These are phyloP conservation scores for Sphaeridia pumilis DNA, from an alignment of 2,888 invertebrate species.

Conservation along the genomic window DNA sequence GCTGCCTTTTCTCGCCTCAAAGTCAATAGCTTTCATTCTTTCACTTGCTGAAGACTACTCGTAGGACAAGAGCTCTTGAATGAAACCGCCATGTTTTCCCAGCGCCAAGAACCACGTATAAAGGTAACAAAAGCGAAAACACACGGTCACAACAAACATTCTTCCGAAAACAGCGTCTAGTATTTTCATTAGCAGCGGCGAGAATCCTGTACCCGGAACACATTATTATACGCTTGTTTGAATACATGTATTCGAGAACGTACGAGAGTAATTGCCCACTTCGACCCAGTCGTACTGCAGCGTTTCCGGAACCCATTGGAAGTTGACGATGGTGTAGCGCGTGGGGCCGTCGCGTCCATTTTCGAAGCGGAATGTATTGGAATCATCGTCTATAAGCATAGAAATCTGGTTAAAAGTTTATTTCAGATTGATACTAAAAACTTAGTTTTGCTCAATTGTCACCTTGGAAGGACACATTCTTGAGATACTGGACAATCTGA, in stretches of 20 bases:
- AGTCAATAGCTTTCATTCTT: too few relatives aligned
- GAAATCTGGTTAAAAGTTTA: not conserved
- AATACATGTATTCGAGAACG: constrained; percentile 26
- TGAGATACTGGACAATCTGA: constrained; percentile 41
- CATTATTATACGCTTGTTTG: too few relatives aligned
- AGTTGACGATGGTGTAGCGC: constrained; percentile 46
- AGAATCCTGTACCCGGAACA: too few relatives aligned
- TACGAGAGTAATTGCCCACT: constrained; percentile 44
- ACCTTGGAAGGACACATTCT: constrained; percentile 46
- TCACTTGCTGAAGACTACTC: too few relatives aligned
- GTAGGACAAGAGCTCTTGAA: too few relatives aligned
- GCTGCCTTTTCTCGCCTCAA: too few relatives aligned
- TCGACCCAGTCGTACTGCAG: constrained; percentile 41
- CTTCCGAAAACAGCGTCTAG: too few relatives aligned
- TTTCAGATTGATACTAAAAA: not conserved
- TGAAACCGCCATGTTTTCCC: too few relatives aligned
- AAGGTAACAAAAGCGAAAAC: too few relatives aligned
- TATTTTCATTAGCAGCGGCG: too few relatives aligned
- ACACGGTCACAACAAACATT: too few relatives aligned
- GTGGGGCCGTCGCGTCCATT: constrained; percentile 46
- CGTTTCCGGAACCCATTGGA: constrained; percentile 38
- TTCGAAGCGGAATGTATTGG: constrained; percentile 43
- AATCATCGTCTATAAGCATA: constrained; percentile 42
- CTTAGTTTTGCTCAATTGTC: not conserved
- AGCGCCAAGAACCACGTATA: too few relatives aligned